Evolutionary conservation across 2,113 vertebrate species (phyloP).

Genomic region (Mirounga angustirostris): DNA sequence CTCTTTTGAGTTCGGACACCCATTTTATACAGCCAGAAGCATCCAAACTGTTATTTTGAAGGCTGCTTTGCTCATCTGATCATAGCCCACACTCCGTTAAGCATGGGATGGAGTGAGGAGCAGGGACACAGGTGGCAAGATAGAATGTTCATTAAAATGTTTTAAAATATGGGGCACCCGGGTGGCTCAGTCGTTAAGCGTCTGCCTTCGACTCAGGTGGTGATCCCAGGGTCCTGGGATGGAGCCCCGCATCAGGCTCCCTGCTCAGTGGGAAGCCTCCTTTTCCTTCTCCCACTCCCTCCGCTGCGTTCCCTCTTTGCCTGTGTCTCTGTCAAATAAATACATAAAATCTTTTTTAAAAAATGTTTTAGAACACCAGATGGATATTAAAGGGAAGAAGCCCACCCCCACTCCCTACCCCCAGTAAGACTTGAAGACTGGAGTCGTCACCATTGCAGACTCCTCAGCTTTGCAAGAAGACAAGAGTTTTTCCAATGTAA

Average conservation of each 20-base stretch:
- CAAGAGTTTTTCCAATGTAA: neutral
- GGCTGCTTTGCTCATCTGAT: neutral
- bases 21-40: neutral
- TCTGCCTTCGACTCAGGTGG: too few relatives aligned
- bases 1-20: neutral
- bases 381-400: neutral
- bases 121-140: neutral
- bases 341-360: too few relatives aligned
- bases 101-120: neutral
- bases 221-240: too few relatives aligned
- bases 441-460: neutral
- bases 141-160: neutral
- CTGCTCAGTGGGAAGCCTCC: too few relatives aligned
- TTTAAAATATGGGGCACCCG: neutral
- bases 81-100: neutral
- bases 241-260: too few relatives aligned
- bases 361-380: neutral
- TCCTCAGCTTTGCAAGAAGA: neutral
- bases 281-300: too few relatives aligned
- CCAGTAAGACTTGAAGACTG: neutral
- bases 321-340: too few relatives aligned
- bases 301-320: too few relatives aligned
- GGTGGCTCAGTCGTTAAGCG: too few relatives aligned
- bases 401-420: neutral
- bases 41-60: neutral